phyloP scores from a whole-genome alignment of 1,140 invertebrate genomes.

The Catajapyx aquilonaris region DNA sequence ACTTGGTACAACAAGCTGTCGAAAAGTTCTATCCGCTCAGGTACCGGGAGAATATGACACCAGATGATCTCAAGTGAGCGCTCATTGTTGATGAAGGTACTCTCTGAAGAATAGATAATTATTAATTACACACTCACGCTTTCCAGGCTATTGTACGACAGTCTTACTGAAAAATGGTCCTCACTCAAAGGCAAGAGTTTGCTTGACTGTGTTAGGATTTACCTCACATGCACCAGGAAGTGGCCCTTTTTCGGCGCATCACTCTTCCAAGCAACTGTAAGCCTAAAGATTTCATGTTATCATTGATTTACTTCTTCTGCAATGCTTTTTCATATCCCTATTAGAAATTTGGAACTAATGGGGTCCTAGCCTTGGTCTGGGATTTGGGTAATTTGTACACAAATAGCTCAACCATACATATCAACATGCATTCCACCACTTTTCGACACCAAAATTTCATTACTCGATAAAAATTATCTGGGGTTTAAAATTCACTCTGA shows the following conservation, averaged over 20 bases:
- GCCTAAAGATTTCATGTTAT: too few species aligned
- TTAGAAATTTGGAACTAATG: too few species aligned
- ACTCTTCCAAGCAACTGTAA: slow-evolving; percentile 56
- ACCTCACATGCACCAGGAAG: slow-evolving; percentile 82
- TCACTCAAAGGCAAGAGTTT: slow-evolving; percentile 62
- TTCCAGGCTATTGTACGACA: slow-evolving; percentile 51
- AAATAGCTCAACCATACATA: too few species aligned
- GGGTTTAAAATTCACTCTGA: too few species aligned
- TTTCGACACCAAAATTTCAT: too few species aligned
- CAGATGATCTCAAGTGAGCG: slow-evolving; percentile 47
- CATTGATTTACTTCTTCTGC: too few species aligned
- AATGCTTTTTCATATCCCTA: too few species aligned
- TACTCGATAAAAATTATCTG: too few species aligned
- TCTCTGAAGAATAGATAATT: not conserved
- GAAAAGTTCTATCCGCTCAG: slow-evolving; percentile 79
- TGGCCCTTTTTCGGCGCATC: slow-evolving; percentile 91
- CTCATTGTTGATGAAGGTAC: not conserved
- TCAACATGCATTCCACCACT: too few species aligned
- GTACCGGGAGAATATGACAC: slow-evolving; percentile 54
- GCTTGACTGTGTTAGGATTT: slow-evolving; percentile 80
- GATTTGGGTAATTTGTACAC: too few species aligned
- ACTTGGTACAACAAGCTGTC: slow-evolving; percentile 31
- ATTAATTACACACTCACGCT: slow-evolving; percentile 8
- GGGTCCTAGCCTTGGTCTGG: too few species aligned
- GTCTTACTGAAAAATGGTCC: slow-evolving; percentile 70